A percentile compares a stretch with the other conserved stretches of the same genome.
phyloP scores from a whole-genome alignment of 2,888 invertebrate genomes.

The Epinotia nisella region DNA sequence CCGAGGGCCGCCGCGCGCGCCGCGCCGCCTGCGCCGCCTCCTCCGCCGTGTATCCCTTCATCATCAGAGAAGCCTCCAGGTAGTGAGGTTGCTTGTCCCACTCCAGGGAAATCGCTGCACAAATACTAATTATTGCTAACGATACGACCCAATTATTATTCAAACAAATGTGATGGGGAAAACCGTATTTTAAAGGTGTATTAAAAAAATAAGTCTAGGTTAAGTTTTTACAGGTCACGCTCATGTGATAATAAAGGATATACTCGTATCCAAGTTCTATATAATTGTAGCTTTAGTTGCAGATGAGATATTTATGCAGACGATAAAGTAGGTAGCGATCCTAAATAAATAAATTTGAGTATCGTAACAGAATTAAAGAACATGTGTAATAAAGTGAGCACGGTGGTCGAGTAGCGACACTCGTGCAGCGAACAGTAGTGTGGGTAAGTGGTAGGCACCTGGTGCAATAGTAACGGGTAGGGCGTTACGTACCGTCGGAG shows the following conservation, averaged over 20 bases:
- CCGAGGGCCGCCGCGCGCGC: slow-evolving; percentile 59
- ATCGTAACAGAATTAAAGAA: background rate
- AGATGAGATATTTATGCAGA: no score
- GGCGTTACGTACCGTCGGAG: slow-evolving; percentile 80
- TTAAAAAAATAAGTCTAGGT: background rate
- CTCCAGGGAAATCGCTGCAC: slow-evolving; percentile 84
- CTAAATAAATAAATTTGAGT: background rate
- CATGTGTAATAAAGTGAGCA: background rate
- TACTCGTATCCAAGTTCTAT: no score
- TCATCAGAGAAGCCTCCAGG: slow-evolving; percentile 95
- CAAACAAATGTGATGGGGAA: background rate
- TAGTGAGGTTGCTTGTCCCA: slow-evolving; percentile 86
- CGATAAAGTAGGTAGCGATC: background rate
- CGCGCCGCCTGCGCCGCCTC: slow-evolving; percentile 78
- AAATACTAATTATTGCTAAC: slow-evolving; percentile 29
- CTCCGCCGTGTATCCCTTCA: slow-evolving; percentile 87
- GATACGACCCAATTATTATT: background rate
- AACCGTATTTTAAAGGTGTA: background rate
- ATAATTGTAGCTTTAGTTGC: background rate
- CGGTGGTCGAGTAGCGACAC: background rate
- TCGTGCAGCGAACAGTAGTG: background rate
- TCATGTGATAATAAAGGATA: no score
- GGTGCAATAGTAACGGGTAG: slow-evolving; percentile 1
- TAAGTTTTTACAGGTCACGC: background rate
- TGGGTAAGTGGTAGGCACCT: background rate